phyloP scores from a whole-genome alignment of 2,888 invertebrate species.

The Thera obeliscata region DNA sequence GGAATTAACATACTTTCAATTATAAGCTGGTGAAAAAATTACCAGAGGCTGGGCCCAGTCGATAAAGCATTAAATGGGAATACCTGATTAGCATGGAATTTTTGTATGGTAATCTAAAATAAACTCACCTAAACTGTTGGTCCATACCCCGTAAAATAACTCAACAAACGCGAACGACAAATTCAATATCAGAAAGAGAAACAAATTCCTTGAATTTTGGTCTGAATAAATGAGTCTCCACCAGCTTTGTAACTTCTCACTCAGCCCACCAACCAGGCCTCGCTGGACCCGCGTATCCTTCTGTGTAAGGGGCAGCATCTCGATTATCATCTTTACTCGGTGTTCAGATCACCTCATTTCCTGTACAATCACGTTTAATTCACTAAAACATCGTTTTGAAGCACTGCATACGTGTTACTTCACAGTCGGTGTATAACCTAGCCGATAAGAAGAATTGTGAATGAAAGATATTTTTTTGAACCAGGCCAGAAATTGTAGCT shows the following conservation, averaged over 20 bases:
- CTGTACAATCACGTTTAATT: constrained; percentile 62
- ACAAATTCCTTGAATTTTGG: constrained; percentile 95
- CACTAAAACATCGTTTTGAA: constrained; percentile 56
- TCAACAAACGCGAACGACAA: constrained; percentile 99
- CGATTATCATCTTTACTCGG: constrained; percentile 53
- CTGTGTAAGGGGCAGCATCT: constrained; percentile 91
- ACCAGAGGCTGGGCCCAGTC: too few species aligned
- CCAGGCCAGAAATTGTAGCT: constrained; percentile 8
- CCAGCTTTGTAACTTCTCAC: constrained; percentile 91
- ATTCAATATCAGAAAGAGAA: constrained; percentile 95
- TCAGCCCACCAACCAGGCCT: constrained; percentile 85
- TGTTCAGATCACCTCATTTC: constrained; percentile 71
- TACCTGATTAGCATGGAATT: too few species aligned
- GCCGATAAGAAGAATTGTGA: constrained; percentile 42
- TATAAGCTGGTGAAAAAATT: too few species aligned
- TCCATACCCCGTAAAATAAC: constrained; percentile 95
- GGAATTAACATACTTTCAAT: too few species aligned
- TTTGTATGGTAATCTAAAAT: background rate
- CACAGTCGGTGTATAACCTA: constrained; percentile 74
- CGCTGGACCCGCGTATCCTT: constrained; percentile 86
- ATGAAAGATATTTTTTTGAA: constrained; percentile 11
- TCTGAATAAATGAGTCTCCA: constrained; percentile 95
- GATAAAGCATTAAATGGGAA: too few species aligned
- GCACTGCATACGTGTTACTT: constrained; percentile 81
- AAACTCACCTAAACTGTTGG: constrained; percentile 91